Conservation (phyloP, 2,113 vertebrate genomes). For the Progne subis region DNA sequence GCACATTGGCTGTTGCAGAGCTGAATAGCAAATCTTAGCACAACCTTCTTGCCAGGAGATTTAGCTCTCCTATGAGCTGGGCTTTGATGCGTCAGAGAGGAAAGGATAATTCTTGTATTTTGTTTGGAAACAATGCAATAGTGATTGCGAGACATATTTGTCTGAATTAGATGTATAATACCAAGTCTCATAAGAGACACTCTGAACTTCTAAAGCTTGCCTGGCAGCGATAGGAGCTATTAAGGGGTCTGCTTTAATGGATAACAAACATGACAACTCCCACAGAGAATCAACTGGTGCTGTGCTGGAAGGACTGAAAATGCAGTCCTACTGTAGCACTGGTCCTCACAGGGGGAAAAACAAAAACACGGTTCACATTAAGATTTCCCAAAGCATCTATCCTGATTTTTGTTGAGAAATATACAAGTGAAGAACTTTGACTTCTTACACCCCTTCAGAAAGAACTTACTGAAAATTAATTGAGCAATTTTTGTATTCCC, state of each 20-base stretch:
- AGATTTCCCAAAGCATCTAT: not conserved
- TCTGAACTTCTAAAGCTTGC: slow-evolving; percentile 44
- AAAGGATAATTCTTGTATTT: slow-evolving; percentile 51
- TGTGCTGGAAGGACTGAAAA: slow-evolving; percentile 8
- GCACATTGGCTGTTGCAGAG: not conserved
- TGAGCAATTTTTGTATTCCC: not conserved
- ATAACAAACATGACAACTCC: slow-evolving; percentile 52
- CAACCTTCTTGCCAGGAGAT: slow-evolving; percentile 45
- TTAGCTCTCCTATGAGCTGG: slow-evolving; percentile 5
- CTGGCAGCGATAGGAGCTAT: slow-evolving; percentile 55
- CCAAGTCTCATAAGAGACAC: slow-evolving; percentile 38
- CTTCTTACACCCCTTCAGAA: not conserved
- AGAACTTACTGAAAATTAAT: not conserved
- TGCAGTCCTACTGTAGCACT: rapidly evolving
- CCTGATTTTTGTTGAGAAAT: not conserved
- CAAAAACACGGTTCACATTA: rapidly evolving
- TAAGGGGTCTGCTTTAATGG: slow-evolving; percentile 43
- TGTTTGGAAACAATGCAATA: slow-evolving; percentile 48
- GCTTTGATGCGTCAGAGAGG: slow-evolving; percentile 44
- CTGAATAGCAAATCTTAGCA: slow-evolving; percentile 2
- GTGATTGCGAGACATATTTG: slow-evolving; percentile 5
- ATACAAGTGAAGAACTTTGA: not conserved
- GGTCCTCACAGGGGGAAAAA: not conserved
- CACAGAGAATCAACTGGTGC: slow-evolving; percentile 48
- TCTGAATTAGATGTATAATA: slow-evolving; percentile 53